Percentiles rank a stretch among this genome's conserved stretches.
Evolutionary conservation across 2,113 vertebrate species (phyloP).

Genomic region (Prochilodus magdalenae): DNA sequence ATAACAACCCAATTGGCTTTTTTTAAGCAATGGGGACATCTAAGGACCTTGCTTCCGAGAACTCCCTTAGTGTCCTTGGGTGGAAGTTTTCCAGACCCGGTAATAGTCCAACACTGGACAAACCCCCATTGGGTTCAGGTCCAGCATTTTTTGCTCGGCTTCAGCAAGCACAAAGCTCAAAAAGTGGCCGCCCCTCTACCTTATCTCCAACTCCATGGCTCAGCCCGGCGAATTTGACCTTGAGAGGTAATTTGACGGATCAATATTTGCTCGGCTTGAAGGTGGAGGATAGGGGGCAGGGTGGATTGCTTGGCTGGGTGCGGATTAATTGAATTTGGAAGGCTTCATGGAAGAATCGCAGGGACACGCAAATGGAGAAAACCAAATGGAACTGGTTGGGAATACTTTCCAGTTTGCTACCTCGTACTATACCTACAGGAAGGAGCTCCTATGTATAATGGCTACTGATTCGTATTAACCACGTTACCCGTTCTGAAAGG

Average conservation of each 20-base stretch:
- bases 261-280: constrained; percentile 60
- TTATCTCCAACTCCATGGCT: constrained; percentile 49
- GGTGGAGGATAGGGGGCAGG: constrained; percentile 41
- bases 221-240: constrained; percentile 52
- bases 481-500: no score
- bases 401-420: not conserved
- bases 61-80: no score
- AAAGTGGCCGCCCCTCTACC: not conserved
- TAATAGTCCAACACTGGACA: not conserved
- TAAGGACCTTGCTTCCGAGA: no score
- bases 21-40: no score
- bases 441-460: no score
- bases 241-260: constrained; percentile 73
- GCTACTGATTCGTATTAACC: no score
- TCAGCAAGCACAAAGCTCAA: not conserved
- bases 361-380: not conserved
- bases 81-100: no score
- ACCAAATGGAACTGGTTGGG: not conserved
- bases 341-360: constrained; percentile 1
- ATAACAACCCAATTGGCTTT: no score
- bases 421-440: no score
- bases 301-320: not conserved
- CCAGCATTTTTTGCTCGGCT: not conserved
- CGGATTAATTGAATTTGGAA: constrained; percentile 44
- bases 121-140: not conserved